phyloP scores from a whole-genome alignment of 2,888 invertebrate species.

The Xestia ashworthii region DNA sequence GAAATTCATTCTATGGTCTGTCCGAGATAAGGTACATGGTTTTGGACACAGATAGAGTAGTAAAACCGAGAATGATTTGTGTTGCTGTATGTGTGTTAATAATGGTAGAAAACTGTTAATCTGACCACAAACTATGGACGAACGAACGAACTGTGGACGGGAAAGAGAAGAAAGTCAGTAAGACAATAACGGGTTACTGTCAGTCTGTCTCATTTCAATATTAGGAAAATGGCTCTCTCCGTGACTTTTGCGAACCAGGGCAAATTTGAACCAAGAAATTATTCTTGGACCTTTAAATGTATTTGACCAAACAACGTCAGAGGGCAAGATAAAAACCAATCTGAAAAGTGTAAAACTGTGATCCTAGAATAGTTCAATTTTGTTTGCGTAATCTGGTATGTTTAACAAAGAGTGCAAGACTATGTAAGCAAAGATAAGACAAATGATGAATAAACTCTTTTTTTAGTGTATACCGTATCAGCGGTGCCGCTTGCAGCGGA shows the following conservation, averaged over 20 bases:
- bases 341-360: neutral
- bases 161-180: neutral
- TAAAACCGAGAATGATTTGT: neutral
- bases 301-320: neutral
- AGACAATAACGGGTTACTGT: neutral
- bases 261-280: neutral
- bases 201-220: neutral
- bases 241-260: neutral
- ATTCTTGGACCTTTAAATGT: neutral
- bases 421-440: neutral
- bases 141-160: neutral
- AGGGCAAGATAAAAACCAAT: neutral
- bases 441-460: neutral
- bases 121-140: neutral
- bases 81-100: neutral
- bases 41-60: neutral
- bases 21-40: neutral
- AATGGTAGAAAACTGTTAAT: neutral
- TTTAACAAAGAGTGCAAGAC: too few relatives aligned
- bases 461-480: constrained; percentile 68
- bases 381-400: neutral
- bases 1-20: neutral
- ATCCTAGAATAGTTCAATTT: neutral
- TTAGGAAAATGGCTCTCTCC: neutral
- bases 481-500: constrained; percentile 68